Conservation (phyloP, 2,113 vertebrate genomes). For the Zapornia atra region DNA sequence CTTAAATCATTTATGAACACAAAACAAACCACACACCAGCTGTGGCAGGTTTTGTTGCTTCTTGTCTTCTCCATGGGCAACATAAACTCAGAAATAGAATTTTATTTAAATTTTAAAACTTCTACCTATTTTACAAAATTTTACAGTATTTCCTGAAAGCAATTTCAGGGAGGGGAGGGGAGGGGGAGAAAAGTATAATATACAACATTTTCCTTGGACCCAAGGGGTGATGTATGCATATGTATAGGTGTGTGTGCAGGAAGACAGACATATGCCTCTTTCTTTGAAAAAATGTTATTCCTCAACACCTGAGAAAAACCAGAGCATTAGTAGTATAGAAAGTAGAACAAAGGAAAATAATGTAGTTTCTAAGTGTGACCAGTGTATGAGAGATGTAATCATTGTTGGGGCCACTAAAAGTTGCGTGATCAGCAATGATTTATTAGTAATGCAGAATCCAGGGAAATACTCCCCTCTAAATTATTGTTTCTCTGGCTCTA, state of each 20-base stretch:
- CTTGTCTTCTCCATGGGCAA: background rate
- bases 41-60: background rate
- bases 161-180: background rate
- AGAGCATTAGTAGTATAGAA: background rate
- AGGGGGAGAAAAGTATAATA: background rate
- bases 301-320: background rate
- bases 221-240: accelerated
- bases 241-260: background rate
- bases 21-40: background rate
- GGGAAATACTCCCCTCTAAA: conserved; percentile 55
- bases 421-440: conserved; percentile 41
- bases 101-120: background rate
- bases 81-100: background rate
- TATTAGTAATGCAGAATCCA: conserved; percentile 61
- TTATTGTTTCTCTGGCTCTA: conserved; percentile 56
- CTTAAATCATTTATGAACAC: background rate
- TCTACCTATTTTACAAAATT: background rate
- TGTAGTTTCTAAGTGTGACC: background rate
- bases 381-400: background rate
- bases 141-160: background rate
- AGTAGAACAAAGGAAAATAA: background rate
- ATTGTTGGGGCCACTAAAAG: conserved; percentile 45
- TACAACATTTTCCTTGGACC: background rate
- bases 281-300: background rate
- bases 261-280: background rate